These are phyloP conservation scores for Arremon brunneinucha DNA, from an alignment of 2,797 vertebrate species.

Conservation along the genomic window DNA sequence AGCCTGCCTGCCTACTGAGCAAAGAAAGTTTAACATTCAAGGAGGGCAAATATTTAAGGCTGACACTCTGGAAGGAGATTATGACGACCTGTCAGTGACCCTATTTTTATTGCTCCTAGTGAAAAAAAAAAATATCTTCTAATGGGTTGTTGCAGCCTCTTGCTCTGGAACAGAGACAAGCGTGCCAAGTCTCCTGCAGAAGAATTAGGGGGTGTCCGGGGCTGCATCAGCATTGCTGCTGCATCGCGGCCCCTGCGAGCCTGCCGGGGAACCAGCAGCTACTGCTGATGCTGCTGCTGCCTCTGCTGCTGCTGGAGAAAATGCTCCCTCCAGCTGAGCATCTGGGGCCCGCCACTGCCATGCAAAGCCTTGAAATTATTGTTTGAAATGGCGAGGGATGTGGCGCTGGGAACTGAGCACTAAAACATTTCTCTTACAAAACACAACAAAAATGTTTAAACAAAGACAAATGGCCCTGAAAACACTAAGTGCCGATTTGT, in stretches of 20 bases:
- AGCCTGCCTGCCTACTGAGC: background rate
- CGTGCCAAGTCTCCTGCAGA: background rate
- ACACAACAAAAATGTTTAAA: background rate
- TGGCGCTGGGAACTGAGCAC: background rate
- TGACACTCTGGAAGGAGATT: background rate
- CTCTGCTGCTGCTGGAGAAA: background rate
- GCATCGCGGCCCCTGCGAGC: background rate
- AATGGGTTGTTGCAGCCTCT: background rate
- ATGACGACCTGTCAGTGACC: background rate
- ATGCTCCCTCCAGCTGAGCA: background rate
- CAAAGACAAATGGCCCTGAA: background rate
- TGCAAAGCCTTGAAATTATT: background rate
- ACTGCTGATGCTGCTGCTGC: background rate
- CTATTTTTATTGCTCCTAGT: background rate
- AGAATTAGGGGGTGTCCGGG: rapidly evolving
- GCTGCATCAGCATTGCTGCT: background rate
- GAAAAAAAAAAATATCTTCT: background rate
- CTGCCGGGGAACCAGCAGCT: background rate
- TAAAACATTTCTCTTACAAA: background rate
- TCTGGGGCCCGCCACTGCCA: background rate
- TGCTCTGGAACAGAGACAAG: background rate
- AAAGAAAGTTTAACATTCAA: background rate
- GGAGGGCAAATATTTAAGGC: background rate
- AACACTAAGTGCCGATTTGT: background rate
- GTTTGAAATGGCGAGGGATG: background rate